Base-by-base conservation (phyloP, 2,888 invertebrate species). In the Drosophila setosimentum region DNA sequence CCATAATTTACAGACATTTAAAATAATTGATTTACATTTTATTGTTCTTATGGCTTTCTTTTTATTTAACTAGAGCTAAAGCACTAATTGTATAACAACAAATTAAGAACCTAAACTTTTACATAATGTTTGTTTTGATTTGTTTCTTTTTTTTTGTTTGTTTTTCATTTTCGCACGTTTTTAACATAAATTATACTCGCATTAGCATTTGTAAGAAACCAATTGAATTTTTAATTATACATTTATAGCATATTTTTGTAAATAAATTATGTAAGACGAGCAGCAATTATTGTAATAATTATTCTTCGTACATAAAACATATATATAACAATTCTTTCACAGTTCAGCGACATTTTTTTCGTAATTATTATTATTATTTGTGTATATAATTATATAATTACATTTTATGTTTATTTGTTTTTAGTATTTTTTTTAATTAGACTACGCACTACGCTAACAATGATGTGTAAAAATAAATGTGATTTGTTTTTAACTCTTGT, bases 381-480 rank as follows among this genome's bases (percentile, higher is more conserved):
- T 40, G 27, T n/a, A 27, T 68, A 72, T 16, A 58, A 68, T 75
- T 68, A 76, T 73, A 89, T 86, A 78, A 81, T 80, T 83, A 89
- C 62, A 69, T 75, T 76, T 73, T 3, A 68, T 72, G 66, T 71
- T 68, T 76, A 73, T 21, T 64, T 74, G 51, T 49, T 73, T 82
- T 68, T 55, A 7, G 27, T 24, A 21, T 64, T 77, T 53, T 77
- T 53, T 68, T 67, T 70, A 10, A 72, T 77, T 79, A 78, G 64
- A 79, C 90, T 90, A 89, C 75, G 71, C 75, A 87, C 85, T 91
- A 90, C 85, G 80, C 79, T 89, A 90, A 89, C 81, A 91, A 85
- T 77, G 77, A 76, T 86, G 87, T 88, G 87, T 89, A 91, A 91
- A 89, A 89, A 87, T 90, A 89, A 84, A 90, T 88, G 82, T 81